Percentiles rank a stretch among this genome's conserved stretches.
Evolutionary conservation across 2,113 vertebrate genomes (phyloP).

Genomic region (Siniperca chuatsi): DNA sequence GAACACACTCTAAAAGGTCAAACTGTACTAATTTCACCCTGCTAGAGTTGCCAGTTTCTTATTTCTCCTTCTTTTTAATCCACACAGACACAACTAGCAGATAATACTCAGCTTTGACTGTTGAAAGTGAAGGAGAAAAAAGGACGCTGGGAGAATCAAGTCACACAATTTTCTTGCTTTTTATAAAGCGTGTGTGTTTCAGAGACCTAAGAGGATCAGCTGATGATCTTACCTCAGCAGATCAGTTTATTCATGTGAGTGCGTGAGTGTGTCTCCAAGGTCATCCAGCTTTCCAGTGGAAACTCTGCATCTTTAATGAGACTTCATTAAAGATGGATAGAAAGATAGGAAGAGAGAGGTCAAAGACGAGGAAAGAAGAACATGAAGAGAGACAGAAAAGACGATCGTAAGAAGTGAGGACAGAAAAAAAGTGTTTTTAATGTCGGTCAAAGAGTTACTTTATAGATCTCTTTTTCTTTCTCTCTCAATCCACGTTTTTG

Average conservation of each 20-base stretch:
- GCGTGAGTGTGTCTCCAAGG: constrained; percentile 35
- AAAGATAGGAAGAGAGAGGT: constrained; percentile 24
- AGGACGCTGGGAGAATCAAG: background rate
- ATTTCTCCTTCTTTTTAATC: background rate
- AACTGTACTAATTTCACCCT: background rate
- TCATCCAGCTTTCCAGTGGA: constrained; percentile 79
- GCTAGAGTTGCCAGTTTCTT: background rate
- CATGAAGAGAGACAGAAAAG: constrained; percentile 10
- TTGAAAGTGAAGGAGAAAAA: no score
- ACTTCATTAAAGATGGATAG: constrained; percentile 82
- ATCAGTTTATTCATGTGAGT: constrained; percentile 29
- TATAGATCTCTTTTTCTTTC: background rate
- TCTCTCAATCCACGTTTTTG: background rate
- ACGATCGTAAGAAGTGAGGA: background rate
- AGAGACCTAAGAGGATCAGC: constrained; percentile 9
- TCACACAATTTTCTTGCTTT: background rate
- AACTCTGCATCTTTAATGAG: constrained; percentile 87
- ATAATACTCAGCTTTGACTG: background rate
- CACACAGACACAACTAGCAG: background rate
- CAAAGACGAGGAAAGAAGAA: background rate
- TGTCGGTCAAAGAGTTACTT: background rate
- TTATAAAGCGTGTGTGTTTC: background rate
- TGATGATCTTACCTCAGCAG: constrained; percentile 22
- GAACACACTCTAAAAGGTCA: constrained; percentile 10
- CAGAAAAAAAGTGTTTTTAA: constrained; percentile 4